These are phyloP conservation scores for Entomobrya proxima DNA, from an alignment of 2,888 invertebrate genomes.

Conservation along the genomic window DNA sequence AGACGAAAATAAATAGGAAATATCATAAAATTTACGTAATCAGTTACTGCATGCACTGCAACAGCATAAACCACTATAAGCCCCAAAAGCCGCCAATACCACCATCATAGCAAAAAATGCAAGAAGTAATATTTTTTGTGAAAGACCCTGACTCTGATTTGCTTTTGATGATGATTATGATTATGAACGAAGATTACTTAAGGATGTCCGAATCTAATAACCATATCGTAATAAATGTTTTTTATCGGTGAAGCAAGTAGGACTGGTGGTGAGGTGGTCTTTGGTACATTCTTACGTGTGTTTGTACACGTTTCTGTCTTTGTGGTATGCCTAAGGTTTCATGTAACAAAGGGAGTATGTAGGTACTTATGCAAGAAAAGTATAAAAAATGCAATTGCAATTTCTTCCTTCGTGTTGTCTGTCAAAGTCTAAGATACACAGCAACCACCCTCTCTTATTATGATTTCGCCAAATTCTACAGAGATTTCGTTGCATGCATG, in stretches of 20 bases:
- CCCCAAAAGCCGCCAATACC: background rate
- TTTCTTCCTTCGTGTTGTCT: background rate
- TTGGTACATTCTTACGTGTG: too few species aligned
- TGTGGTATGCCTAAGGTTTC: too few species aligned
- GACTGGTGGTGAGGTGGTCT: too few species aligned
- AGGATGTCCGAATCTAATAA: slow-evolving; percentile 61
- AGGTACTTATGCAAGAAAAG: too few species aligned
- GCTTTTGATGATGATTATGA: slow-evolving; percentile 34
- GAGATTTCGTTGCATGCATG: slow-evolving; percentile 13
- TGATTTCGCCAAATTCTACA: too few species aligned
- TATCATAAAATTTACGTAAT: background rate
- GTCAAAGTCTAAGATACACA: background rate
- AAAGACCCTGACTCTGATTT: slow-evolving; percentile 64
- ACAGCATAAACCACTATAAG: background rate
- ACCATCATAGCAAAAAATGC: background rate
- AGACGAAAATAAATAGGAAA: slow-evolving; percentile 12
- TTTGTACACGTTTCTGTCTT: too few species aligned
- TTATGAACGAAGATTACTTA: slow-evolving; percentile 26
- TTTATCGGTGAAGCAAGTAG: slow-evolving; percentile 47
- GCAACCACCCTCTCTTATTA: background rate
- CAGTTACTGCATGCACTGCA: background rate
- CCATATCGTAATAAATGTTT: background rate
- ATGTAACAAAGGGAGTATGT: too few species aligned
- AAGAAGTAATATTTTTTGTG: background rate
- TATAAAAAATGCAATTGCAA: background rate